phyloP scores from a whole-genome alignment of 2,113 vertebrate species.

The Channa argus region DNA sequence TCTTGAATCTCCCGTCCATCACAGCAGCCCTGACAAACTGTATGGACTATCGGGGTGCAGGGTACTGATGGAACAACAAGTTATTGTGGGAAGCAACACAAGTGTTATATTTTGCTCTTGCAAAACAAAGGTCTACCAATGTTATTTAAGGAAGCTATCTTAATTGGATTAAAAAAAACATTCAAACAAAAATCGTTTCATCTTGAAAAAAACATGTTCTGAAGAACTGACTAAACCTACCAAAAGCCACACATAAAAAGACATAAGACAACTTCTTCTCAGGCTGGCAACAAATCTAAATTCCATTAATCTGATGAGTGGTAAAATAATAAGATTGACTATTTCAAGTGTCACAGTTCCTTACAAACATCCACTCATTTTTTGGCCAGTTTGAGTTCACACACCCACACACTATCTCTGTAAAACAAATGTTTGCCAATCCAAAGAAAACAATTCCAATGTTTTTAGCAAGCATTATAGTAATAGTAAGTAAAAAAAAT shows the following conservation, averaged over 20 bases:
- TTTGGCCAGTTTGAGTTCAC: constrained; percentile 39
- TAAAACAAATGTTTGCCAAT: constrained; percentile 13
- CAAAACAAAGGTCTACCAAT: background rate
- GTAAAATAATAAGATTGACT: background rate
- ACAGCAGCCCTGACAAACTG: constrained; percentile 29
- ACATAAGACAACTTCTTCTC: constrained; percentile 24
- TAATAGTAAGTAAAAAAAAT: constrained; percentile 43
- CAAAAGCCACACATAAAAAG: constrained; percentile 33
- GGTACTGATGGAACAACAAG: constrained; percentile 53
- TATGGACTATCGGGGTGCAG: constrained; percentile 49
- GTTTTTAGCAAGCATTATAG: constrained; percentile 43
- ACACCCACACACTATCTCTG: constrained; percentile 33
- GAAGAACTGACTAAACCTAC: background rate
- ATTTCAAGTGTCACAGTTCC: constrained; percentile 32
- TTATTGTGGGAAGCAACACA: constrained; percentile 18
- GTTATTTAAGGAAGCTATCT: background rate
- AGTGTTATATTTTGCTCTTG: background rate
- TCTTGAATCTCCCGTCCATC: constrained; percentile 57
- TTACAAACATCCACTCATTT: constrained; percentile 38
- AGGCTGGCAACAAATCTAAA: constrained; percentile 6
- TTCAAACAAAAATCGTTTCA: too few species aligned
- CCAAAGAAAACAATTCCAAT: background rate
- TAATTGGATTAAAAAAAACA: background rate
- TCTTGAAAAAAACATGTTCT: constrained; percentile 15
- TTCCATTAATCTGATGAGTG: constrained; percentile 17